phyloP scores from a whole-genome alignment of 2,888 invertebrate genomes.

The Drosophila neutralis region DNA sequence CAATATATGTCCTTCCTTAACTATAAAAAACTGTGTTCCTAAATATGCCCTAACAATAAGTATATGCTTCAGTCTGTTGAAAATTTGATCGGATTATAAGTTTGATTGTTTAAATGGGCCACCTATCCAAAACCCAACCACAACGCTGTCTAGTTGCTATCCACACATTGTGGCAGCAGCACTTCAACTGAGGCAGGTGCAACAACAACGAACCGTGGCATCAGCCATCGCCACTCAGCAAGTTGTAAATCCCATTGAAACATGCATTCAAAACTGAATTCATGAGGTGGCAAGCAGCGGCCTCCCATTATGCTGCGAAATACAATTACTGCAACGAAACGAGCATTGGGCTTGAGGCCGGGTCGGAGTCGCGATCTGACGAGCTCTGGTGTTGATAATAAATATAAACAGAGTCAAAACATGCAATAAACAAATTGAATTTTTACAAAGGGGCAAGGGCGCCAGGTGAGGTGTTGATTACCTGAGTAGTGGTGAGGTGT shows the following conservation, averaged over 20 bases:
- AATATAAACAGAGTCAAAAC: conserved; percentile 72
- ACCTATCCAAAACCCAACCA: conserved; percentile 43
- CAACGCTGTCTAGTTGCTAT: conserved; percentile 42
- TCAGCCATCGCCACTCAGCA: conserved; percentile 40
- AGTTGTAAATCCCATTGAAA: conserved; percentile 60
- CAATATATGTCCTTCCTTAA: not conserved
- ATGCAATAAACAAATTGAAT: conserved; percentile 82
- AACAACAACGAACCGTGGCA: conserved; percentile 16
- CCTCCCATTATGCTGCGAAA: conserved; percentile 55
- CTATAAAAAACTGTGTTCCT: not conserved
- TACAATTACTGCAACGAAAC: conserved; percentile 63
- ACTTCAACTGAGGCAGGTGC: conserved; percentile 48
- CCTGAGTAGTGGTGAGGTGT: not conserved
- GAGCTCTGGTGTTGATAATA: conserved; percentile 67
- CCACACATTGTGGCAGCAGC: conserved; percentile 54
- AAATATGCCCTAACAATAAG: not conserved
- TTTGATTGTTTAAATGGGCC: not conserved
- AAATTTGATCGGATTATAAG: not conserved
- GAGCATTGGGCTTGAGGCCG: conserved; percentile 27
- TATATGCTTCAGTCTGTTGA: not conserved
- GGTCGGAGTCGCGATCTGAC: conserved; percentile 4
- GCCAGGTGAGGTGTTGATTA: not conserved
- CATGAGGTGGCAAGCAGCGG: conserved; percentile 11
- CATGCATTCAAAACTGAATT: conserved; percentile 12
- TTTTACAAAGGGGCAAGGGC: not conserved